These are phyloP conservation scores for Ophion obscuratus DNA, from an alignment of 2,888 invertebrate species.

Conservation along the genomic window DNA sequence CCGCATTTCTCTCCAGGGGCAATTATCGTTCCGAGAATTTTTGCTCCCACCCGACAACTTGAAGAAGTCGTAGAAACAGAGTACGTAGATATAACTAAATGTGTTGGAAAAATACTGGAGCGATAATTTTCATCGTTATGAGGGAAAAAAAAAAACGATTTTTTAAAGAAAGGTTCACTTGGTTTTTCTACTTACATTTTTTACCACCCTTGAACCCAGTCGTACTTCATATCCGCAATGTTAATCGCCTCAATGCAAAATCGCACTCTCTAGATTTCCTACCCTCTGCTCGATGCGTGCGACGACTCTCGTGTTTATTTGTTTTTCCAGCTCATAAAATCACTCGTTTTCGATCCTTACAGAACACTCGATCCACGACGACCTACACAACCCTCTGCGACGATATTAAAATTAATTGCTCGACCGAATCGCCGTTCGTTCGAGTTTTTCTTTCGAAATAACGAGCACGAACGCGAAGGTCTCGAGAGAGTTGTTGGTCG, in stretches of 20 bases:
- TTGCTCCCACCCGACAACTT: not conserved
- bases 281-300: slow-evolving; percentile 12
- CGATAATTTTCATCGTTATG: not conserved
- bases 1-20: slow-evolving; percentile 9
- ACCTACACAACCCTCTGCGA: not conserved
- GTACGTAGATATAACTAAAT: not conserved
- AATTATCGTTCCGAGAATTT: slow-evolving; percentile 14
- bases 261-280: not conserved
- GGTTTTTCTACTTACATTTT: not conserved
- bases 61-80: not conserved
- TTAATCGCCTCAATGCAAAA: slow-evolving; percentile 15
- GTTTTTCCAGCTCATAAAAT: slow-evolving; percentile 8
- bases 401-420: slow-evolving; percentile 63
- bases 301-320: not conserved
- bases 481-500: not conserved
- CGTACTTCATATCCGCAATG: slow-evolving; percentile 21
- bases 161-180: not conserved
- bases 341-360: slow-evolving; percentile 21
- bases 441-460: slow-evolving; percentile 20
- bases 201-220: not conserved
- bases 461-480: slow-evolving; percentile 19
- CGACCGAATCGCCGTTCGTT: slow-evolving; percentile 13
- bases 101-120: not conserved
- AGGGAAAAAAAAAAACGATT: not conserved
- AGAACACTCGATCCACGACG: slow-evolving; percentile 19